These are phyloP conservation scores for Chloroclystis v-ata DNA, from an alignment of 2,888 invertebrate genomes.

Conservation along the genomic window DNA sequence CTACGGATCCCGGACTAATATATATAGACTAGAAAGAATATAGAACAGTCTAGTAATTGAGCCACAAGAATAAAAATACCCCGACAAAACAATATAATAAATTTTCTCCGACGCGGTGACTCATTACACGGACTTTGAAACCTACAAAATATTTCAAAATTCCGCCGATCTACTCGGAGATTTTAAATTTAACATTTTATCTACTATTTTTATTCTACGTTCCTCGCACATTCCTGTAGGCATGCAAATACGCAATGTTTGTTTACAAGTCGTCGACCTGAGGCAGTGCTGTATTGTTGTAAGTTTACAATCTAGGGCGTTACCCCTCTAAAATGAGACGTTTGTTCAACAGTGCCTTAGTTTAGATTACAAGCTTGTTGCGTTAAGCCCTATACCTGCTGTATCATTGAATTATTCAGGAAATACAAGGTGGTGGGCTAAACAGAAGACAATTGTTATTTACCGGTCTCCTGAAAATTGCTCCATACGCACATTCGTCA, in stretches of 20 bases:
- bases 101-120: conserved; percentile 4
- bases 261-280: conserved; percentile 68
- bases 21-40: too few relatives aligned
- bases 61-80: not conserved
- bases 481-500: too few relatives aligned
- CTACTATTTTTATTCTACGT: conserved; percentile 36
- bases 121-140: not conserved
- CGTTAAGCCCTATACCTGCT: not conserved
- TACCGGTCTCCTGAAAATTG: too few relatives aligned
- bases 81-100: not conserved
- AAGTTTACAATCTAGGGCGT: conserved; percentile 70
- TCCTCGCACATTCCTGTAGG: conserved; percentile 27
- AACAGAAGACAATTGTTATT: too few relatives aligned
- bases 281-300: conserved; percentile 64
- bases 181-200: conserved; percentile 5
- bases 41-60: too few relatives aligned
- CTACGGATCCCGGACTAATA: too few relatives aligned
- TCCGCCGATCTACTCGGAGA: conserved; percentile 2
- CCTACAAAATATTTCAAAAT: not conserved
- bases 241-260: conserved; percentile 45
- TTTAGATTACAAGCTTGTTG: conserved; percentile 59
- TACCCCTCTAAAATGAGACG: conserved; percentile 66
- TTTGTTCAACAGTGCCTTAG: conserved; percentile 61
- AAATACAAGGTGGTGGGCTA: too few relatives aligned
- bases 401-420: not conserved